Evolutionary conservation across 2,113 vertebrate species (phyloP), one percentile per base, ranked within the genome.

Genomic region (Cyprinodon tularosa): DNA sequence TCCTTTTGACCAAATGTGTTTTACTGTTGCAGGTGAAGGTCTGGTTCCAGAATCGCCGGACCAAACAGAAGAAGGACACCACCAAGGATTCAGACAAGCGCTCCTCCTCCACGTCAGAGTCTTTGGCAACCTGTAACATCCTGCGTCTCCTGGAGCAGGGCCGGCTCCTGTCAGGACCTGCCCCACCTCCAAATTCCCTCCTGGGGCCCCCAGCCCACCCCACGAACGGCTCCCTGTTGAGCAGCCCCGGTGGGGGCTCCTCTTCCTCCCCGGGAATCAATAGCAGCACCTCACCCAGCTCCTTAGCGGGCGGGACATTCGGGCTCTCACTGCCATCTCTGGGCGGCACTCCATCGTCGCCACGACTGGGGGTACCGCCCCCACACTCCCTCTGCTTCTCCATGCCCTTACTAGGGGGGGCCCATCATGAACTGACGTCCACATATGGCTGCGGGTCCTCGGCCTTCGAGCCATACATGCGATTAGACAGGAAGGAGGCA

Each of bases 21-120:
- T 57, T 61, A 72, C 63, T 5, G 64, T 69, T 61, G 7, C 94
- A 98, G 97, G 97, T 98, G 39, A 99, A 98, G 83, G 97, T 98
- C 59, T 99, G 97, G 97, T 98, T 98, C 92, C 97, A 99, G 90
- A 98, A 99, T 86, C 96, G 97, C 1, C 96, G 97, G 75, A 99
- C 97, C 84, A 99, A 99, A 84, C 97, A 98, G 95, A 99, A 99
- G 91, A 99, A 99, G 85, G 97, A 99, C 93, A 97, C 97, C 92
- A 97, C 95, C 90, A 95, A 95, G 89, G 97, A 99, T 88, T 94
- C 95, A 1, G 97, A 98, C 91, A 97, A 97, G 78, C 95, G 93
- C 29, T 90, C 94, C 1, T 90, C 94, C 1, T 79, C 95, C 82
- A 91, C 90, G 0, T 96, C 97, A 0, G 96, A 97, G 85, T 97